Base-by-base conservation (phyloP, 2,888 invertebrate genomes). In the Odontocolon sp. region DNA sequence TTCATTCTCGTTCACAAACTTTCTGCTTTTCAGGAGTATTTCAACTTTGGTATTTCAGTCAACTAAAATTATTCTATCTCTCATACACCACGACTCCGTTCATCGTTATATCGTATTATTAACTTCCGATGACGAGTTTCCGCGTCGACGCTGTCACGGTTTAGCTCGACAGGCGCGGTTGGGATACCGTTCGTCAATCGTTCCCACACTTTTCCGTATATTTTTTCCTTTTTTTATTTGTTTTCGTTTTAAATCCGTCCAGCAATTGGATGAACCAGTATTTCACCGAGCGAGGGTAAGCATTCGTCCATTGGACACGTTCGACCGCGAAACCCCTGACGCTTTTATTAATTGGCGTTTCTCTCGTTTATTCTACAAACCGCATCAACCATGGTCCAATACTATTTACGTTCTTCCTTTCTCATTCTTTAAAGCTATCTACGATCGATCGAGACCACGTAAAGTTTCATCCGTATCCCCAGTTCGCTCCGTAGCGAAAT, bases 331-430 rank as follows among this genome's bases (percentile, higher is more conserved):
- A 18, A 59, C 56, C 33, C 28, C 68, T 28, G 68, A 72, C 61
- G 77, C 54, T 77, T 72, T 77, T 77, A 72, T 72, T 77, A 77
- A 77, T 77, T 77, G 72, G 68, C 57, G 52, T 42, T 68, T 72
- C 72, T 64, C 50, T 68, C 72, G 68, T 77, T 77, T 72, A 68
- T 72, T 68, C 56, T 31, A 52, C 57, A 42, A 57, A 68, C 72
- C 77, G 63, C 72, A 72, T 28, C 61, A 21, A 31, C 31, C 67
- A 33, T 40, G 23, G 11, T 50, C 47, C 28, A 50, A 18, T 52
- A 26, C 54, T 47, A 9, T 45, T 8, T 40, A 54, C 28, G 45
- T 54, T 38, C 45, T 61, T 63, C 50, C 38, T 33, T 63, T 63
- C 31, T 18, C 28, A 54, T 16, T 28, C 23, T n/a, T 21, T 42